A percentile compares a stretch with the other conserved stretches of the same genome.
phyloP scores from a whole-genome alignment of 1,140 invertebrate species.

The Acromyrmex echinatior region DNA sequence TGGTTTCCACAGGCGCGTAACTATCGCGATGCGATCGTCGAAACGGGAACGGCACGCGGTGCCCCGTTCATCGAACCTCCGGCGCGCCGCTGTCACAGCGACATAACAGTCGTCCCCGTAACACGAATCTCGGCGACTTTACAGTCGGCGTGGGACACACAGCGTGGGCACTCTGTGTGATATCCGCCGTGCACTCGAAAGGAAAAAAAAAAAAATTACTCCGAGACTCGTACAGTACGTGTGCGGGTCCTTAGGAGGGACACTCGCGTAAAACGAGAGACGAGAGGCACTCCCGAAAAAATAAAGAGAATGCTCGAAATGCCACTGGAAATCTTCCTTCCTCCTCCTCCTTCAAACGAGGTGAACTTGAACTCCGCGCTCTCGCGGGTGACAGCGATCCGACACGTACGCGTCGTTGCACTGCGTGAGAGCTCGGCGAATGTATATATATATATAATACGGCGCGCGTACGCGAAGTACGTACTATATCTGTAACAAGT shows the following conservation, averaged over 20 bases:
- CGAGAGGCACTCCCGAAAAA: background rate
- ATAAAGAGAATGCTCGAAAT: background rate
- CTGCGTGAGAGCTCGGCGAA: constrained; percentile 12
- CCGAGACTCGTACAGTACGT: too few relatives aligned
- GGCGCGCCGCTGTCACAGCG: constrained; percentile 31
- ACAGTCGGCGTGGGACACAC: background rate
- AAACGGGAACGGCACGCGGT: constrained; percentile 63
- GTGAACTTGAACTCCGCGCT: constrained; percentile 66
- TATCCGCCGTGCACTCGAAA: too few relatives aligned
- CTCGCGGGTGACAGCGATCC: constrained; percentile 37
- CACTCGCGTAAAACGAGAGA: background rate
- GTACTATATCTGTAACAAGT: background rate
- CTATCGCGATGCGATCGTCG: constrained; percentile 41
- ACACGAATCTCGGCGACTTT: constrained; percentile 42
- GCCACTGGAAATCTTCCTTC: background rate
- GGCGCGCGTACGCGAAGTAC: background rate
- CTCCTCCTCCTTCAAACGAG: background rate
- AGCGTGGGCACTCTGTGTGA: too few relatives aligned
- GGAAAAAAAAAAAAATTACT: too few relatives aligned
- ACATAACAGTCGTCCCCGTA: constrained; percentile 51
- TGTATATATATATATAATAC: background rate
- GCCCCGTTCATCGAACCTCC: constrained; percentile 71
- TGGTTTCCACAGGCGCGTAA: background rate
- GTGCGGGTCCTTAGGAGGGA: too few relatives aligned
- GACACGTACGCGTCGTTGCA: constrained; percentile 38